These are phyloP conservation scores for Drosophila parthenogenetica DNA, from an alignment of 2,888 invertebrate species.

Conservation along the genomic window DNA sequence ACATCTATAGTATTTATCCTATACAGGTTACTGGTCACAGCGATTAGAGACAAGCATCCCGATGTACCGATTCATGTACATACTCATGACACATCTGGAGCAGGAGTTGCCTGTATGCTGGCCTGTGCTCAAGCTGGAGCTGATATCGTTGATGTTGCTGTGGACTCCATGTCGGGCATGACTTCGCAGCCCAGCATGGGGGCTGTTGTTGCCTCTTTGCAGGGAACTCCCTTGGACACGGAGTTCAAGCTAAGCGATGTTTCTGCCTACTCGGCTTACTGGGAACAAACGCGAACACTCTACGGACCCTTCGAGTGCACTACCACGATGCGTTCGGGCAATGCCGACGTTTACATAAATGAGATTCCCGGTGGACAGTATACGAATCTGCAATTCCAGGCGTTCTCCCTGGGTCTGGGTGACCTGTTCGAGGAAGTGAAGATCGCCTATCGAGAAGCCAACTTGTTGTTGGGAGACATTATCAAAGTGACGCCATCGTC, in stretches of 20 bases:
- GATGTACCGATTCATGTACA: slow-evolving; percentile 99
- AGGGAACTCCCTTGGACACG: slow-evolving; percentile 86
- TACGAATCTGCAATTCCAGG: slow-evolving; percentile 99
- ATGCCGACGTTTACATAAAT: slow-evolving; percentile 98
- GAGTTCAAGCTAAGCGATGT: slow-evolving; percentile 91
- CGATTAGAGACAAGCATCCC: slow-evolving; percentile 96
- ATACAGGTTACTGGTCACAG: slow-evolving; percentile 90
- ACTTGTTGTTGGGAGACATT: slow-evolving; percentile 96
- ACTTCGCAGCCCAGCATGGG: slow-evolving; percentile 99
- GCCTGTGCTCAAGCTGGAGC: slow-evolving; percentile 97
- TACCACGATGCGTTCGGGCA: slow-evolving; percentile 99
- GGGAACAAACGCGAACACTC: slow-evolving; percentile 98
- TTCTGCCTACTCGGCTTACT: slow-evolving; percentile 98
- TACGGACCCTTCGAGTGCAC: slow-evolving; percentile 99
- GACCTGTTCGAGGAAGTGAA: slow-evolving; percentile 99
- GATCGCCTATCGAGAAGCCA: slow-evolving; percentile 97
- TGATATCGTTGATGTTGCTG: slow-evolving; percentile 98
- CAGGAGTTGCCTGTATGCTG: slow-evolving; percentile 97
- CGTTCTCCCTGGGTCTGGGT: slow-evolving; percentile 97
- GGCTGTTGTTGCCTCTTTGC: slow-evolving; percentile 95
- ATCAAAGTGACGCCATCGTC: slow-evolving; percentile 99
- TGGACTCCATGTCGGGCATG: slow-evolving; percentile 99
- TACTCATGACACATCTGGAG: slow-evolving; percentile 99
- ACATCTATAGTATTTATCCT: no score
- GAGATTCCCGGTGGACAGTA: slow-evolving; percentile 99